Conservation (phyloP, 2,888 invertebrate species). For the Aphodius sticticus region DNA sequence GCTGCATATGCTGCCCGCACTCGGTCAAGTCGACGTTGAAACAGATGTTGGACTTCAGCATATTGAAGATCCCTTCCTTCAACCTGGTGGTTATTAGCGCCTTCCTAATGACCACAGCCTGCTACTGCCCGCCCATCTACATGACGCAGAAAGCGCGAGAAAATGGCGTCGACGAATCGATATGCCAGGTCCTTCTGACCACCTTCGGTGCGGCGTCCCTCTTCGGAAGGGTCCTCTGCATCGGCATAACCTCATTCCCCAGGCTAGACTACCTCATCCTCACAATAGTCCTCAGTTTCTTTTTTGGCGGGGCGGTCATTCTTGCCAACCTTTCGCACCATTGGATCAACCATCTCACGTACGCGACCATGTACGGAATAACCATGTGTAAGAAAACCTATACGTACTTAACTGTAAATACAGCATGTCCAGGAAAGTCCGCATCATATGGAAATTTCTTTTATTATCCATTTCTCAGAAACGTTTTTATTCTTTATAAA, state of each 20-base stretch:
- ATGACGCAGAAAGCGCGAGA: conserved; percentile 67
- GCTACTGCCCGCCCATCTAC: conserved; percentile 89
- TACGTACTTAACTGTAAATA: no score
- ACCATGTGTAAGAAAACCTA: no score
- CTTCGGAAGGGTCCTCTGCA: conserved; percentile 83
- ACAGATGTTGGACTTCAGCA: conserved; percentile 83
- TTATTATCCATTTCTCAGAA: no score
- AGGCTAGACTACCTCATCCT: conserved; percentile 37
- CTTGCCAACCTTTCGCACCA: conserved; percentile 58
- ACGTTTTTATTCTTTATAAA: no score
- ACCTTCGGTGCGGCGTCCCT: conserved; percentile 89
- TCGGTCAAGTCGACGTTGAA: conserved; percentile 74
- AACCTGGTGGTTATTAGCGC: conserved; percentile 84
- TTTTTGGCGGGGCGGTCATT: conserved; percentile 76
- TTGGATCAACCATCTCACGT: not conserved
- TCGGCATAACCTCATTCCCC: conserved; percentile 61
- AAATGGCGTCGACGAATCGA: conserved; percentile 53
- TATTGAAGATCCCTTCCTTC: conserved; percentile 85
- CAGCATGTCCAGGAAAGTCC: no score
- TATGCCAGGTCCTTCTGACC: conserved; percentile 71
- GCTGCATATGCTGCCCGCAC: conserved; percentile 75
- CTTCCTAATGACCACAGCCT: conserved; percentile 89
- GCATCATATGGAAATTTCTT: no score
- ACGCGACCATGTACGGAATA: not conserved
- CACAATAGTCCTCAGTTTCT: conserved; percentile 38